Evolutionary conservation across 2,113 vertebrate genomes (phyloP).

Genomic region (Mustela nigripes): DNA sequence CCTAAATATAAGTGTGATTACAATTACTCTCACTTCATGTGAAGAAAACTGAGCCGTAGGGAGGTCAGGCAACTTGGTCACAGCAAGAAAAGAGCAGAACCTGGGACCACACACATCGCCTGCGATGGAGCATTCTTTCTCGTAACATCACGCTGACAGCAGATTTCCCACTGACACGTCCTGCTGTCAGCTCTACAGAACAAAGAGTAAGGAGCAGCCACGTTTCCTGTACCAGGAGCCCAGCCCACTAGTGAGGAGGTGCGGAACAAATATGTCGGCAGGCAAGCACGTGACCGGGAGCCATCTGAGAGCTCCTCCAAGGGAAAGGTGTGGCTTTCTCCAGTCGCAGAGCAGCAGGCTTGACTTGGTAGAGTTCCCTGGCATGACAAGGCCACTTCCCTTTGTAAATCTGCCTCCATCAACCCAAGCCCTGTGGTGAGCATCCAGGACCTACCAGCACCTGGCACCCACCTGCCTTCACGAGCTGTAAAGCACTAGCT

Average conservation of each 20-base stretch:
- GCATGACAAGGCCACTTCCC: not conserved
- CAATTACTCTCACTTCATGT: not conserved
- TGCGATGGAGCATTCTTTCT: not conserved
- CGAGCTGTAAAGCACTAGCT: not conserved
- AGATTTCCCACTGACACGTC: not conserved
- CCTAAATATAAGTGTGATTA: not conserved
- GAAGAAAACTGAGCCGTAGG: not conserved
- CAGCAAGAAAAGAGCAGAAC: not conserved
- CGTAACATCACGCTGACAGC: rapidly evolving
- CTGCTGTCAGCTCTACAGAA: not conserved
- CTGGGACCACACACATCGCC: not conserved
- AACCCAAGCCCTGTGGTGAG: not conserved
- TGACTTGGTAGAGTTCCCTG: not conserved
- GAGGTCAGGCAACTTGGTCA: not conserved
- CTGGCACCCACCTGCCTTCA: not conserved
- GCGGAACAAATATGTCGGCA: not conserved
- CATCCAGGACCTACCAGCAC: not conserved
- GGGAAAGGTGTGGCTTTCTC: not conserved
- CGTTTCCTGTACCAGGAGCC: not conserved
- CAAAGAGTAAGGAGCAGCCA: not conserved
- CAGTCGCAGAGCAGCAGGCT: not conserved
- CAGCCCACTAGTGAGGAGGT: not conserved
- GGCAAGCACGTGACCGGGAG: not conserved
- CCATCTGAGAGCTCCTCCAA: not conserved
- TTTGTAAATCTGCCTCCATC: not conserved